Evolutionary conservation across 2,888 invertebrate genomes (phyloP).

Genomic region (Sinhomidia bicolor): DNA sequence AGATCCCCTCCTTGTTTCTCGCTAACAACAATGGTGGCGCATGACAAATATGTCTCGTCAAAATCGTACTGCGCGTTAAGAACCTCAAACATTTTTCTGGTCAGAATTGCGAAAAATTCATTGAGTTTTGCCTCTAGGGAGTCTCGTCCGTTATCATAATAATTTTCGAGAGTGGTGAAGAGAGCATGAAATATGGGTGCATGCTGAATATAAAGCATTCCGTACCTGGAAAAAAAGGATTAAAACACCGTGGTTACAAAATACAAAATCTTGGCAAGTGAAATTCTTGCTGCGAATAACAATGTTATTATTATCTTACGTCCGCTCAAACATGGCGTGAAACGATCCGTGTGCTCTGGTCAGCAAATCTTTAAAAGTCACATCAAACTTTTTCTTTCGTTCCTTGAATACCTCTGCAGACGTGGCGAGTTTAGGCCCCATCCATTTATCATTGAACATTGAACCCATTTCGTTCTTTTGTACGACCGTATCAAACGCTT

Average conservation of each 20-base stretch:
- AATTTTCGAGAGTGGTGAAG: constrained; percentile 93
- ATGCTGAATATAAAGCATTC: constrained; percentile 96
- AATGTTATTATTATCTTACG: constrained; percentile 82
- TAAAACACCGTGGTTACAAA: too few relatives aligned
- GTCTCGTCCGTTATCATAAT: constrained; percentile 92
- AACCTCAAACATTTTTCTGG: constrained; percentile 98
- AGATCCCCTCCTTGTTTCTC: constrained; percentile 80
- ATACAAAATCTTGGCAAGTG: too few relatives aligned
- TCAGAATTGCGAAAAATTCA: constrained; percentile 94
- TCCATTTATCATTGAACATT: constrained; percentile 78
- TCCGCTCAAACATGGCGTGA: constrained; percentile 97
- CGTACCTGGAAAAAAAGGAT: constrained; percentile 86
- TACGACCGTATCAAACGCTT: constrained; percentile 71
- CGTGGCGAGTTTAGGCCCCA: constrained; percentile 75
- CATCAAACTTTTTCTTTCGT: constrained; percentile 78
- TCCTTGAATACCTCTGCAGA: constrained; percentile 78
- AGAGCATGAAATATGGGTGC: constrained; percentile 95
- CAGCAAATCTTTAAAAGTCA: constrained; percentile 78
- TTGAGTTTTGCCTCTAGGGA: constrained; percentile 94
- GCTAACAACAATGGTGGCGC: constrained; percentile 79
- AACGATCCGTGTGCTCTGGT: constrained; percentile 83
- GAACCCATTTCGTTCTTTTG: constrained; percentile 73
- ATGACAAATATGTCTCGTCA: constrained; percentile 84
- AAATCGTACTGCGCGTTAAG: constrained; percentile 96
- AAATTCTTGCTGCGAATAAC: too few relatives aligned